A percentile compares a stretch with the other conserved stretches of the same genome.
phyloP scores from a whole-genome alignment of 2,113 vertebrate species.

The Burhinus bistriatus region DNA sequence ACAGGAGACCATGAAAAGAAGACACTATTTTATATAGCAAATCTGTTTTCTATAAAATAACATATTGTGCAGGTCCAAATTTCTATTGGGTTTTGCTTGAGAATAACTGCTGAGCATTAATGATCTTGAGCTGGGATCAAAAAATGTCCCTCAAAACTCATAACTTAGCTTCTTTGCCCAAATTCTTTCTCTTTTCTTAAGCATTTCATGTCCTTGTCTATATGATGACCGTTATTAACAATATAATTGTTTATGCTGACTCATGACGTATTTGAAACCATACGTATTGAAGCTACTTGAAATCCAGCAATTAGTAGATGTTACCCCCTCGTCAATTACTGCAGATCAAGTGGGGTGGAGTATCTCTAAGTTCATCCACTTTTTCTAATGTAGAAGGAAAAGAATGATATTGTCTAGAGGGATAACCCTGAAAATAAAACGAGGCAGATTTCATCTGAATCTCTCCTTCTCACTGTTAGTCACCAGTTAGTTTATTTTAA shows the following conservation, averaged over 20 bases:
- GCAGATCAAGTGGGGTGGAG: background rate
- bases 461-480: background rate
- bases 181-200: background rate
- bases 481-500: background rate
- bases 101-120: background rate
- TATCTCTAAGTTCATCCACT: background rate
- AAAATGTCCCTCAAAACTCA: background rate
- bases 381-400: background rate
- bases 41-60: background rate
- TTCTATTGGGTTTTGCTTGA: background rate
- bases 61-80: background rate
- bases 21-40: fast-evolving
- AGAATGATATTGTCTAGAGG: background rate
- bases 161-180: background rate
- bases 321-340: background rate
- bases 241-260: background rate
- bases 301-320: background rate
- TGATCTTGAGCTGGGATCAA: background rate
- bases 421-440: background rate
- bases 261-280: background rate
- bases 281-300: background rate
- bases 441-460: background rate
- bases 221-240: background rate
- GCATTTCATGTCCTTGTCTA: background rate
- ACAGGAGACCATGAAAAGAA: background rate